These are phyloP conservation scores for Helobdella robusta DNA, from an alignment of 2,888 invertebrate genomes.

Conservation along the genomic window DNA sequence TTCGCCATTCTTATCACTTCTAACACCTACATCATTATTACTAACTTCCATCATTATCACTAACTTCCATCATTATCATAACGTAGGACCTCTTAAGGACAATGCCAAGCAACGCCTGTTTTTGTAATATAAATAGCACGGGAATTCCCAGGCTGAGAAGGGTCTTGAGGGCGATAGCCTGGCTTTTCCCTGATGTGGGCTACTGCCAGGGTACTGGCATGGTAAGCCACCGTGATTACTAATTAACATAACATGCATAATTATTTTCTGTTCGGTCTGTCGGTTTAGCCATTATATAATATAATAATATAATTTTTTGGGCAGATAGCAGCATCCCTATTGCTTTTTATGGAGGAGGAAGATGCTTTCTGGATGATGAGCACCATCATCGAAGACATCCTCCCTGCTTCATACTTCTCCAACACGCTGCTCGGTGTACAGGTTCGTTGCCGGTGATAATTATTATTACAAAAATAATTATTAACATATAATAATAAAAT, in stretches of 20 bases:
- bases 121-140: slow-evolving; percentile 79
- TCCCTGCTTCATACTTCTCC: slow-evolving; percentile 94
- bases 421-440: slow-evolving; percentile 68
- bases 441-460: slow-evolving; percentile 40
- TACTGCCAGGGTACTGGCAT: slow-evolving; percentile 58
- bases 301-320: slow-evolving; percentile 27
- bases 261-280: too few relatives aligned
- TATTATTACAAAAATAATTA: too few relatives aligned
- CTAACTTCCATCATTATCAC: too few relatives aligned
- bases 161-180: slow-evolving; percentile 79
- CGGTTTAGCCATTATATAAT: too few relatives aligned
- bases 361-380: slow-evolving; percentile 99
- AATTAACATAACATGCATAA: too few relatives aligned
- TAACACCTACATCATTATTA: too few relatives aligned
- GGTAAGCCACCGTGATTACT: slow-evolving; percentile 41
- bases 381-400: slow-evolving; percentile 90
- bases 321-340: slow-evolving; percentile 75
- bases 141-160: slow-evolving; percentile 78
- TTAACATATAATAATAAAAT: too few relatives aligned
- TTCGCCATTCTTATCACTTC: too few relatives aligned
- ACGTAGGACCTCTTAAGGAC: slow-evolving; percentile 75
- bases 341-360: slow-evolving; percentile 91
- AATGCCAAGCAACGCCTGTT: slow-evolving; percentile 92
- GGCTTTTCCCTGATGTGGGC: slow-evolving; percentile 68
- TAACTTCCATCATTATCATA: too few relatives aligned